A percentile compares a stretch with the other conserved stretches of the same genome.
Evolutionary conservation across 2,113 vertebrate species (phyloP).

Genomic region (Myxocyprinus asiaticus): DNA sequence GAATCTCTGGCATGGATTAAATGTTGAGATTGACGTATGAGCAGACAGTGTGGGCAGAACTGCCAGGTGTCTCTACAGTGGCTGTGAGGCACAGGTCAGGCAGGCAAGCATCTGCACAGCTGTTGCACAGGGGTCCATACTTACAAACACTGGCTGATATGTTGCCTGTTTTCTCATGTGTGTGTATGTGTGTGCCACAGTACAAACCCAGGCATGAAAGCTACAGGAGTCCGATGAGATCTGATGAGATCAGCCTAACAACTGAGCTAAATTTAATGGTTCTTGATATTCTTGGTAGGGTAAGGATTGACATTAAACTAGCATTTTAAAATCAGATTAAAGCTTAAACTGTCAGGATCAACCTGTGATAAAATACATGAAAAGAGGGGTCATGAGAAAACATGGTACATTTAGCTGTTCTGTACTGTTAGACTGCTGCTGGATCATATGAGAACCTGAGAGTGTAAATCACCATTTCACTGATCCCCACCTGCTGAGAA

Average conservation of each 20-base stretch:
- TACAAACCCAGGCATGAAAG: too few species aligned
- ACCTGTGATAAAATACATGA: too few species aligned
- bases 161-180: constrained; percentile 22
- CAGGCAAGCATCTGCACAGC: constrained; percentile 41
- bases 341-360: background rate
- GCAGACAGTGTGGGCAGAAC: constrained; percentile 23
- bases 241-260: background rate
- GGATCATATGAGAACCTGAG: constrained; percentile 8
- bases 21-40: constrained; percentile 32
- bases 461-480: constrained; percentile 31
- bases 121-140: constrained; percentile 26
- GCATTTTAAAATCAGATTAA: background rate
- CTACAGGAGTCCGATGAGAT: too few species aligned
- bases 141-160: constrained; percentile 29
- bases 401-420: background rate
- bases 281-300: background rate
- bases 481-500: constrained; percentile 40
- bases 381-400: background rate
- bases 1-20: background rate
- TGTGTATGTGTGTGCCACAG: background rate
- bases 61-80: constrained; percentile 26
- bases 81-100: constrained; percentile 18
- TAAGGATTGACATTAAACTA: background rate
- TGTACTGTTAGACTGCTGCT: background rate
- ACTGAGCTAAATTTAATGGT: background rate